Evolutionary conservation across 2,113 vertebrate genomes (phyloP), one percentile per base, ranked within the genome.

Genomic region (Malaclemys terrapin): DNA sequence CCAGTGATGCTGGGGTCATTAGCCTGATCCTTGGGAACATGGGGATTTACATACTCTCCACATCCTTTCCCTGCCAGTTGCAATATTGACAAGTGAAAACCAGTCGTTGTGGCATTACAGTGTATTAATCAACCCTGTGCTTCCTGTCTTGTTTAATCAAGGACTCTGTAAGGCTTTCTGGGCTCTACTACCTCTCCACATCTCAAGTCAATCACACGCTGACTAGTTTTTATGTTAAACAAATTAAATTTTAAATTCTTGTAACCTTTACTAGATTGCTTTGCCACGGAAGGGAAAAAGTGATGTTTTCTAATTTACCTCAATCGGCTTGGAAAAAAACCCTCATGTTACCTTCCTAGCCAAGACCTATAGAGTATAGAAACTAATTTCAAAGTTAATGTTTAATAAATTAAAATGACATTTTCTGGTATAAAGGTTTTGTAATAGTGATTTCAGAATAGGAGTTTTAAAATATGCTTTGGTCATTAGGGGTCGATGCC

Each of bases 61-160:
- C 72, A 35, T 89, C 53, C 56, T 95, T 97, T 91, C 31, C 27
- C 47, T 42, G 13, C 78, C 31, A 81, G 59, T 82, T 22, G 5
- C 45, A 92, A 85, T 53, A 31, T n/a, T 93, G 82, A 80, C 90
- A 80, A 16, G 49, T 91, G 91, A 69, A 89, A 95, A 89, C 47
- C 75, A 53, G 82, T 84, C 45, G 91, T 89, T 62, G 45, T 89
- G 31, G 10, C 90, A 54, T 94, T 72, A 89, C 56, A 93, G 10
- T 1, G 1, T 94, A 93, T 97, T 97, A 97, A 94, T 93, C 88
- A 96, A 49, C 14, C 45, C 83, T 89, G 17, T 87, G 85, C 94
- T 94, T 96, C 87, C 87, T 94, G 87, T 97, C 94, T 94, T 96
- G 85, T 96, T 97, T 94, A 97, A 97, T 95, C 87, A 97, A 92